These are phyloP conservation scores for Dendroctonus ponderosae DNA, from an alignment of 1,140 invertebrate species.

Conservation along the genomic window DNA sequence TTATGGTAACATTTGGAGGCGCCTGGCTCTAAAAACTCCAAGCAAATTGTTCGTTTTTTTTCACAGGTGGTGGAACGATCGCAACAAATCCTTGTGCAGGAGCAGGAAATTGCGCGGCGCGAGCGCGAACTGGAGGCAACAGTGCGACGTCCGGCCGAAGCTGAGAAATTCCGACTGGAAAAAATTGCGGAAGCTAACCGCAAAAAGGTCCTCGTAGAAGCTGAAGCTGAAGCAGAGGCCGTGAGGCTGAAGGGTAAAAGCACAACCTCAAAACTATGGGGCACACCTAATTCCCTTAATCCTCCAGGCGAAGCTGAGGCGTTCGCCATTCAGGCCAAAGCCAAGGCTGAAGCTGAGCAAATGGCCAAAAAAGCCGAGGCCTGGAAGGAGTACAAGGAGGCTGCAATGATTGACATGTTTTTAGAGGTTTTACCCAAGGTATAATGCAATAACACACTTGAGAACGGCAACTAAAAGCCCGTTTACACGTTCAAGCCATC, in stretches of 20 bases:
- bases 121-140: conserved; percentile 89
- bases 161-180: conserved; percentile 89
- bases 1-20: conserved; percentile 47
- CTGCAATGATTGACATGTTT: conserved; percentile 97
- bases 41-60: neutral
- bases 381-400: conserved; percentile 93
- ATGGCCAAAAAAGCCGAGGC: conserved; percentile 96
- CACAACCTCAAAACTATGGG: neutral
- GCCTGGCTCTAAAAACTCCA: neutral
- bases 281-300: neutral
- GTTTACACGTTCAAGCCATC: no score
- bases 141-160: conserved; percentile 87
- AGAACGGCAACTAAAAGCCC: no score
- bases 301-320: conserved; percentile 80
- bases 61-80: conserved; percentile 79
- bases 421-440: conserved; percentile 92
- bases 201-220: conserved; percentile 79
- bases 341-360: conserved; percentile 92
- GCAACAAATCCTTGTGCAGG: conserved; percentile 88
- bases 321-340: conserved; percentile 89
- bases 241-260: conserved; percentile 59
- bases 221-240: conserved; percentile 92
- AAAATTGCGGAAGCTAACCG: conserved; percentile 92
- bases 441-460: conserved; percentile 48
- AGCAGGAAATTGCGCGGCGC: conserved; percentile 82